Conservation (phyloP, 2,113 vertebrate species). For the Lonchura striata region DNA sequence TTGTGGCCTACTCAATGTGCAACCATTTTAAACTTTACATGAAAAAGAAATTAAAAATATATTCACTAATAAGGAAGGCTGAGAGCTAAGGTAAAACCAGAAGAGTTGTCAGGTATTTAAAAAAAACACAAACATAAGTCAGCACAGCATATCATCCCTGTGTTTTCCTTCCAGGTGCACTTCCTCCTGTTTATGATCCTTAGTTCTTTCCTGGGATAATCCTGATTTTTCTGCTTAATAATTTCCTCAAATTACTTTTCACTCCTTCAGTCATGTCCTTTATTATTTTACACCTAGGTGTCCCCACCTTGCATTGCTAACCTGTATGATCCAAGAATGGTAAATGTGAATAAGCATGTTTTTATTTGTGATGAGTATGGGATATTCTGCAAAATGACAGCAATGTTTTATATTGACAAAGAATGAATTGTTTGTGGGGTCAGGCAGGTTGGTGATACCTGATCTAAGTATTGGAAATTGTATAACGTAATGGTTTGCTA, state of each 20-base stretch:
- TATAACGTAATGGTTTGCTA: neutral
- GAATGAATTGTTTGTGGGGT: neutral
- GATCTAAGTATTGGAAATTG: neutral
- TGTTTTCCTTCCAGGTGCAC: neutral
- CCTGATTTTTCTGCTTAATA: neutral
- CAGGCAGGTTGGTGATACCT: neutral
- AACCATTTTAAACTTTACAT: neutral
- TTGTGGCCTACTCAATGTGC: neutral
- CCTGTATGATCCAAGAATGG: fast-evolving
- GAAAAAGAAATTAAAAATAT: neutral
- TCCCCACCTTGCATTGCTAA: neutral
- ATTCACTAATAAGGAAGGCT: neutral
- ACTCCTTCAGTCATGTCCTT: neutral
- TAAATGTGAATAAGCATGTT: neutral
- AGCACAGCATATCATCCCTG: fast-evolving
- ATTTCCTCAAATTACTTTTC: neutral
- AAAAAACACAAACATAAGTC: neutral
- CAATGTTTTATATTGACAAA: neutral
- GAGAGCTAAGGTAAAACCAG: neutral
- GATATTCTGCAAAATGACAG: neutral
- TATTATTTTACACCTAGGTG: neutral
- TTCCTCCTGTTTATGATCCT: neutral
- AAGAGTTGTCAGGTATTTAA: neutral
- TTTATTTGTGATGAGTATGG: neutral
- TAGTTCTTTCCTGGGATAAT: neutral